Percentiles rank a stretch among this genome's conserved stretches.
Evolutionary conservation across 1,140 invertebrate species (phyloP).

Genomic region (Caerostris extrusa): DNA sequence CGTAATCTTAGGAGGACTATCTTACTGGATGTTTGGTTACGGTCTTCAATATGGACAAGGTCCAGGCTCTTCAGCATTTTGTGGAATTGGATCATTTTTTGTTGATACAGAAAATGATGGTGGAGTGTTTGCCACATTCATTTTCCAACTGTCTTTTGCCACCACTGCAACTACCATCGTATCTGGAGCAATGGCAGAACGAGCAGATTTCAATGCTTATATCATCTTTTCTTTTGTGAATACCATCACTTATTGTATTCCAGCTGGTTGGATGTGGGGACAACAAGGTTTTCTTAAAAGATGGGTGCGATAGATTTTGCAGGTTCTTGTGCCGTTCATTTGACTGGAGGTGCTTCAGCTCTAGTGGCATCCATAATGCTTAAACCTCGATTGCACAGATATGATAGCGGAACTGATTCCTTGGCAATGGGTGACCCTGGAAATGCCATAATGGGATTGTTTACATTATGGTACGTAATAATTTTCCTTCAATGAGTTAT

Average conservation of each 20-base stretch:
- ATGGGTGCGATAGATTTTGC: conserved; percentile 93
- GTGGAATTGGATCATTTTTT: conserved; percentile 78
- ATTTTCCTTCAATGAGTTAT: no score
- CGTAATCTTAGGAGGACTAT: conserved; percentile 94
- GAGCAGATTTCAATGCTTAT: conserved; percentile 94
- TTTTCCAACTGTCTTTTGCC: conserved; percentile 78
- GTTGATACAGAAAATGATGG: conserved; percentile 61
- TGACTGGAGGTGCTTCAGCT: conserved; percentile 90
- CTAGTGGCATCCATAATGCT: conserved; percentile 94
- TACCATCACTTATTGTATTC: conserved; percentile 94
- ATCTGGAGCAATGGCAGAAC: conserved; percentile 82
- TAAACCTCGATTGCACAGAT: conserved; percentile 91
- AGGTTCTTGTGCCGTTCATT: conserved; percentile 94
- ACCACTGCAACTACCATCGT: conserved; percentile 78
- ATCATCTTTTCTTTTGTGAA: conserved; percentile 94
- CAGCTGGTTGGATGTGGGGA: conserved; percentile 95
- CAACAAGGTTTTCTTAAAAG: conserved; percentile 91
- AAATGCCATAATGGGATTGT: conserved; percentile 94
- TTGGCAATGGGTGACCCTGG: conserved; percentile 93
- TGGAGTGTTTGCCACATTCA: conserved; percentile 75
- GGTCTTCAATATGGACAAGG: conserved; percentile 93
- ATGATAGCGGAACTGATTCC: conserved; percentile 88
- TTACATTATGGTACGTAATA: conserved; percentile 89
- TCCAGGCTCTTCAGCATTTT: conserved; percentile 83
- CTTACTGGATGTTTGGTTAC: conserved; percentile 97